These are phyloP conservation scores for Idaea biselata DNA, from an alignment of 2,888 invertebrate species.

Conservation along the genomic window DNA sequence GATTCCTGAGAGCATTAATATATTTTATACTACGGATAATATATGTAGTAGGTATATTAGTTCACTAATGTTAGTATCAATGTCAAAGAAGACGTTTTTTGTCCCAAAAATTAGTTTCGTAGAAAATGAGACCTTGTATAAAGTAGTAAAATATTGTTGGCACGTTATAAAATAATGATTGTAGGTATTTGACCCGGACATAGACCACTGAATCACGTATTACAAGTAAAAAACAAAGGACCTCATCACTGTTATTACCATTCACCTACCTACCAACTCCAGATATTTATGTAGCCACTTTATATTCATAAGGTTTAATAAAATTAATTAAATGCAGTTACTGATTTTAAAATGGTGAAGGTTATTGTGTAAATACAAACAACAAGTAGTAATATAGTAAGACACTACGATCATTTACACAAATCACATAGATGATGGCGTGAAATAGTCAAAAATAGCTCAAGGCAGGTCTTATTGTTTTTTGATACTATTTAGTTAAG, in stretches of 20 bases:
- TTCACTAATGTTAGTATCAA: not conserved
- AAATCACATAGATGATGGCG: too few species aligned
- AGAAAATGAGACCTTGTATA: conserved; percentile 11
- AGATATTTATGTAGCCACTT: conserved; percentile 19
- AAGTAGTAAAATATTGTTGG: conserved; percentile 28
- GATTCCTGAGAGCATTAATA: not conserved
- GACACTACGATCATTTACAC: not conserved
- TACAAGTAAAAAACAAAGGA: conserved; percentile 41
- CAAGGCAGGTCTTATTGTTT: too few species aligned
- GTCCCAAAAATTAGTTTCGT: conserved; percentile 14
- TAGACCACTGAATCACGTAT: conserved; percentile 56
- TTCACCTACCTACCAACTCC: conserved; percentile 15
- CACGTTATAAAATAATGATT: conserved; percentile 24
- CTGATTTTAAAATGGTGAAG: not conserved
- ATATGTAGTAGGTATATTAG: not conserved
- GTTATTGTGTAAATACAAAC: not conserved
- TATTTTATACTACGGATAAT: not conserved
- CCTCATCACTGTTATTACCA: conserved; percentile 25
- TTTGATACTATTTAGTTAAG: too few species aligned
- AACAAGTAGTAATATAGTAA: not conserved
- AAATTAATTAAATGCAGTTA: not conserved
- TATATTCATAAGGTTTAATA: conserved; percentile 9
- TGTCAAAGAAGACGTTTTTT: conserved; percentile 7
- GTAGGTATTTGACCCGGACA: conserved; percentile 60
- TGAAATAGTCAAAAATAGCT: too few species aligned